phyloP scores from a whole-genome alignment of 2,113 vertebrate species.

The Silurus asotus region DNA sequence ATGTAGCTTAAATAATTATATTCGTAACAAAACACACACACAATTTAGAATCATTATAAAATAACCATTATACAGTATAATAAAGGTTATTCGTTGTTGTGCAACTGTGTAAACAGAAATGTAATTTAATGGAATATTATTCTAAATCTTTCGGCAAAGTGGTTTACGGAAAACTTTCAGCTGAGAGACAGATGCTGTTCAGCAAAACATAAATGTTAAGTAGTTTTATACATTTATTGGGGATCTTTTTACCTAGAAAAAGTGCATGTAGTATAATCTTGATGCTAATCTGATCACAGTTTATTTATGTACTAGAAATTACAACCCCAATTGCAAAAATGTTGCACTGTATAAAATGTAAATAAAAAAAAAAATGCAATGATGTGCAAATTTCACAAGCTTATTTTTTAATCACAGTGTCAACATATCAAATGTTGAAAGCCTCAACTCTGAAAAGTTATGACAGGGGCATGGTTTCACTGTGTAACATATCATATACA shows the following conservation, averaged over 20 bases:
- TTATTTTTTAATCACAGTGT: no score
- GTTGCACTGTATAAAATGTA: no score
- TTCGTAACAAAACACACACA: not conserved
- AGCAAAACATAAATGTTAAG: not conserved
- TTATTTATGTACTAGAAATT: not conserved
- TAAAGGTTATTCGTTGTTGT: not conserved
- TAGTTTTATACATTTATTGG: not conserved
- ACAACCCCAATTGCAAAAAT: no score
- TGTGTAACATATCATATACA: no score
- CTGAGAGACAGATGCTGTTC: constrained; percentile 16
- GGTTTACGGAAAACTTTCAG: constrained; percentile 1
- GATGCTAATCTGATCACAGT: not conserved
- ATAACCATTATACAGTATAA: constrained; percentile 8
- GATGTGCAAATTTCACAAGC: no score
- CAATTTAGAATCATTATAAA: constrained; percentile 5
- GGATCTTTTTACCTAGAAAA: not conserved
- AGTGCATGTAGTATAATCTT: not conserved
- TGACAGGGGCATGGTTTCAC: no score
- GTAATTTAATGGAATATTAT: not conserved
- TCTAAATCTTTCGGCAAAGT: not conserved
- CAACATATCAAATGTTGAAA: no score
- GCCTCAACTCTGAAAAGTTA: no score
- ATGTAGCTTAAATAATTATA: constrained; percentile 19
- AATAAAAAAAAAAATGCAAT: no score
- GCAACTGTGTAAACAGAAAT: constrained; percentile 26